A percentile compares a stretch with the other conserved stretches of the same genome.
phyloP scores from a whole-genome alignment of 1,140 invertebrate species.

The Paracyclopina nana region DNA sequence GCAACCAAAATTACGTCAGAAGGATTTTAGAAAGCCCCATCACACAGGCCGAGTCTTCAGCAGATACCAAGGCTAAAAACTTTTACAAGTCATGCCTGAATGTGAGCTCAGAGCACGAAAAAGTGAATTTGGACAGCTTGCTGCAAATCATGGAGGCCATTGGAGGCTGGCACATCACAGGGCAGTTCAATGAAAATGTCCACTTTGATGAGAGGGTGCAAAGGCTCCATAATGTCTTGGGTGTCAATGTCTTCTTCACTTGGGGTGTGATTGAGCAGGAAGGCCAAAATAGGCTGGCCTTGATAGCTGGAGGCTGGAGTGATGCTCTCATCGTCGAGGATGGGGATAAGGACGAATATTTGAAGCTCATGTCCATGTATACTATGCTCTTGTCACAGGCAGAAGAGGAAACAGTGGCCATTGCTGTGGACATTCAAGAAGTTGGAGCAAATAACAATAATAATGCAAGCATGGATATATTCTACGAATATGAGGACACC shows the following conservation, averaged over 20 bases:
- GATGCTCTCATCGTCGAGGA: conserved; percentile 13
- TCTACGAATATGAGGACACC: no score
- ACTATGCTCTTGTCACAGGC: neutral
- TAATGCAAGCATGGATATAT: no score
- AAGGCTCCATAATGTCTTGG: conserved; percentile 9
- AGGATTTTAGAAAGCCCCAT: neutral
- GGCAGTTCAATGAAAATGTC: neutral
- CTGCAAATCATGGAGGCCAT: neutral
- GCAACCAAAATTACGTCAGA: conserved; percentile 4
- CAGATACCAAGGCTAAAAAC: conserved; percentile 3
- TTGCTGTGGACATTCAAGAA: no score
- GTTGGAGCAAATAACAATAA: no score
- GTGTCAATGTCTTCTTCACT: conserved; percentile 8
- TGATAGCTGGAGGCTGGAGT: conserved; percentile 12
- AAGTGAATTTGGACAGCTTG: conserved; percentile 4
- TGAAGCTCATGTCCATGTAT: conserved; percentile 14
- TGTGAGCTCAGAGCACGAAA: neutral
- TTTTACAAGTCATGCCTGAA: conserved; percentile 2
- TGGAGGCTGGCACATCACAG: conserved; percentile 5
- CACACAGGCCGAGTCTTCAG: neutral
- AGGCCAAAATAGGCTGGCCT: neutral
- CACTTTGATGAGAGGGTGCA: neutral
- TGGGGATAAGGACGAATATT: conserved; percentile 3
- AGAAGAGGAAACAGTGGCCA: neutral
- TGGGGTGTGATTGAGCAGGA: conserved; percentile 10